Evolutionary conservation across 2,888 invertebrate species (phyloP).

Genomic region (Drosophila kanekoi): DNA sequence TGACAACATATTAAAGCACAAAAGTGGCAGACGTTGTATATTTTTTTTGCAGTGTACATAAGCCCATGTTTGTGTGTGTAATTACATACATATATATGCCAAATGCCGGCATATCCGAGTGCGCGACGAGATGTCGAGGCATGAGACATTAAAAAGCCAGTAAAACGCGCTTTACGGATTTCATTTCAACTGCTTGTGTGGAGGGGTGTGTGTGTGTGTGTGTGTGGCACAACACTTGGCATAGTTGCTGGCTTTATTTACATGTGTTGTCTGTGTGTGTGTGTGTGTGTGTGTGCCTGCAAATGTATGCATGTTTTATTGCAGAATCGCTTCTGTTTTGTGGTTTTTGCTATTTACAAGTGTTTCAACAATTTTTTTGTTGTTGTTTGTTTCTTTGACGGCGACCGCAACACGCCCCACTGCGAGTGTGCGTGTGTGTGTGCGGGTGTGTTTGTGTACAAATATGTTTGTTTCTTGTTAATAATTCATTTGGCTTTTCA

Average conservation of each 20-base stretch:
- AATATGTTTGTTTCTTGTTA: slow-evolving; percentile 75
- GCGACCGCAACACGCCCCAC: slow-evolving; percentile 57
- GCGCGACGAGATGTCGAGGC: slow-evolving; percentile 53
- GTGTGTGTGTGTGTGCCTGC: slow-evolving; percentile 48
- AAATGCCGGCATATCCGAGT: slow-evolving; percentile 56
- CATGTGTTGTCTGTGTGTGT: slow-evolving; percentile 25
- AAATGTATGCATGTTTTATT: slow-evolving; percentile 79
- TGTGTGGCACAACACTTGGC: slow-evolving; percentile 61
- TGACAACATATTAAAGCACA: background rate
- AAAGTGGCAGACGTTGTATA: background rate
- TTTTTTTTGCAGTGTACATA: slow-evolving; percentile 9
- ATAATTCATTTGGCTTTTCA: slow-evolving; percentile 79
- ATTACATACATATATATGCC: slow-evolving; percentile 30
- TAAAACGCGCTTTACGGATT: slow-evolving; percentile 81
- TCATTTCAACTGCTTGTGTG: slow-evolving; percentile 59
- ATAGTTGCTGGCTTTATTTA: slow-evolving; percentile 59
- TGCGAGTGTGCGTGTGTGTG: slow-evolving; percentile 39
- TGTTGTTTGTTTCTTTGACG: slow-evolving; percentile 40
- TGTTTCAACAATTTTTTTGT: slow-evolving; percentile 57
- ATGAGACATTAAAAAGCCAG: slow-evolving; percentile 78
- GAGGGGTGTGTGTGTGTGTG: slow-evolving; percentile 27
- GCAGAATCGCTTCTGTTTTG: slow-evolving; percentile 75
- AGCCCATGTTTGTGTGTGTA: slow-evolving; percentile 16
- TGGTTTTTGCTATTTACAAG: slow-evolving; percentile 76
- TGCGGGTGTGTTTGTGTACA: slow-evolving; percentile 57